These are phyloP conservation scores for Rapana venosa DNA, from an alignment of 2,888 invertebrate genomes.

Conservation along the genomic window DNA sequence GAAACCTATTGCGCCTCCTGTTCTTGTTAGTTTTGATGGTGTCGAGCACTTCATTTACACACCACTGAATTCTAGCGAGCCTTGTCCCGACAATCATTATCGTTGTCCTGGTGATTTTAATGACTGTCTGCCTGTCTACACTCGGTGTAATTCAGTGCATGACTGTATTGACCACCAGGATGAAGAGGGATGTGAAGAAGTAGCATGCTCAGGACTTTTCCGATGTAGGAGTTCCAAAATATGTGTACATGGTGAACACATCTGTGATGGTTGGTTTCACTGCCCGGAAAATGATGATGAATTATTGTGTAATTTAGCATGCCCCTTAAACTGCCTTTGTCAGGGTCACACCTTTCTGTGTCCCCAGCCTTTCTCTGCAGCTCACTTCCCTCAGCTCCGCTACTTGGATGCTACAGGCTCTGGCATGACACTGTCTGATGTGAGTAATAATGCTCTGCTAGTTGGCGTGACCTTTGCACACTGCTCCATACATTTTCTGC, in stretches of 20 bases:
- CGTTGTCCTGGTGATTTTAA: conserved; percentile 3
- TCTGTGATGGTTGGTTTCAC: not conserved
- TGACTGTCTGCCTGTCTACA: not conserved
- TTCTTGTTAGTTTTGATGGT: not conserved
- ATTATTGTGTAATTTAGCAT: not conserved
- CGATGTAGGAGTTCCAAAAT: not conserved
- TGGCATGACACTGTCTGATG: not conserved
- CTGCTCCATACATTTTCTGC: not conserved
- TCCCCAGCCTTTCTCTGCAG: not conserved
- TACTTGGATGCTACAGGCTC: not conserved
- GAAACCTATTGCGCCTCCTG: not conserved
- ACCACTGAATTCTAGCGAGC: not conserved
- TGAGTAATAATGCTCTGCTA: not conserved
- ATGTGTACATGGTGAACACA: not conserved
- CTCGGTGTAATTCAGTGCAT: not conserved
- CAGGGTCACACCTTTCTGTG: not conserved
- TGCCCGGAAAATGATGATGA: not conserved
- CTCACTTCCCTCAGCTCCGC: not conserved
- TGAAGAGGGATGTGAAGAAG: not conserved
- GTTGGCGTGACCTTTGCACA: not conserved
- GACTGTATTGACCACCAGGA: not conserved
- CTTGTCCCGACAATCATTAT: not conserved
- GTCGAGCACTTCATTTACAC: not conserved
- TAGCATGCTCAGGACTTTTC: not conserved
- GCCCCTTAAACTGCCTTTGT: not conserved